These are phyloP conservation scores for Diorhabda sublineata DNA, from an alignment of 1,140 invertebrate species.

Conservation along the genomic window DNA sequence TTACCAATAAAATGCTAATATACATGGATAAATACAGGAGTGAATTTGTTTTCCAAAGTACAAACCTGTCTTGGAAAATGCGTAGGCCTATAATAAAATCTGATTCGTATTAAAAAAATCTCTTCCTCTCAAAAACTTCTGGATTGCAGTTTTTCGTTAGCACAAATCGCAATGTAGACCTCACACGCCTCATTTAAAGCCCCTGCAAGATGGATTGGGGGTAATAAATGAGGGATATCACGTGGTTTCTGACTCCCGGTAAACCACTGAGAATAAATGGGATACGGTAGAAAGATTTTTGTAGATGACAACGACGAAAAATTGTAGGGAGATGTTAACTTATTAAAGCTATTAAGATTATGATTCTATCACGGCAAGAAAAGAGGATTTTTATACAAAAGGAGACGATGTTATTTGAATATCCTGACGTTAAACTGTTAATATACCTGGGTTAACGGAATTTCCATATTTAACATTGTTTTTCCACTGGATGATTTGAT, in stretches of 20 bases:
- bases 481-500: no score
- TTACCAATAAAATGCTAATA: no score
- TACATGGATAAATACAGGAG: no score
- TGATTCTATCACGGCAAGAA: neutral
- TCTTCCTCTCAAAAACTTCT: neutral
- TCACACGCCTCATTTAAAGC: constrained; percentile 15
- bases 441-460: no score
- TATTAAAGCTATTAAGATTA: neutral
- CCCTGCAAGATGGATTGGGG: neutral
- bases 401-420: no score
- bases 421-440: no score
- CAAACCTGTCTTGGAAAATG: no score
- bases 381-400: no score
- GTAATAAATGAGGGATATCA: constrained; percentile 6
- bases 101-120: neutral
- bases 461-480: no score
- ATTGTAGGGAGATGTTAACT: neutral
- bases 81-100: neutral
- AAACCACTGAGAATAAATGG: neutral
- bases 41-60: no score
- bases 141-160: constrained; percentile 6
- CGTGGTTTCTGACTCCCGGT: constrained; percentile 1
- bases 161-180: constrained; percentile 8
- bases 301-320: constrained; percentile 1
- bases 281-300: neutral